Conservation (phyloP, 92 coral and sea anemone species). For the Isaurus tuberculatus region DNA sequence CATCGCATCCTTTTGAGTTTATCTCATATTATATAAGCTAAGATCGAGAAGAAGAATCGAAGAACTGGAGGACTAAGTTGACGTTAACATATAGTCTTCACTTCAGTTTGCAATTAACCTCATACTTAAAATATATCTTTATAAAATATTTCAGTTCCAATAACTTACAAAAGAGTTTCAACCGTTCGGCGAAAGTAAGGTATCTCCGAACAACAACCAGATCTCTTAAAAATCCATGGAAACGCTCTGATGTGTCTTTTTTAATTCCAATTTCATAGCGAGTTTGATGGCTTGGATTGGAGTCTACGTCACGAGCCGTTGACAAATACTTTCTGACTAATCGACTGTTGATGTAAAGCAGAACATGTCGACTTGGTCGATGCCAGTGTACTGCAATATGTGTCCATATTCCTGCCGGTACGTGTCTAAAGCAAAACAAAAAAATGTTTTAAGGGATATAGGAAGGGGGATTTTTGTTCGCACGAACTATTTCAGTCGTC, state of each 20-base stretch:
- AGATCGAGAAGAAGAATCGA: too few relatives aligned
- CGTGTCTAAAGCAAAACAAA: background rate
- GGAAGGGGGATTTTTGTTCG: too few relatives aligned
- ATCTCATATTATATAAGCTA: too few relatives aligned
- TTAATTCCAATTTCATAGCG: conserved; percentile 49
- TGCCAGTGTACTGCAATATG: conserved; percentile 12
- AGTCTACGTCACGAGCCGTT: background rate
- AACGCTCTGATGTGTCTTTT: conserved; percentile 41
- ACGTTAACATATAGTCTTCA: too few relatives aligned
- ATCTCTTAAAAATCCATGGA: conserved; percentile 52
- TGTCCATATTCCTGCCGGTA: conserved; percentile 17
- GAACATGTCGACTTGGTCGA: background rate
- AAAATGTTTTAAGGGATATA: too few relatives aligned
- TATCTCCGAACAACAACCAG: conserved; percentile 45
- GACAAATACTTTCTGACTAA: background rate
- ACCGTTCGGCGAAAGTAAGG: background rate
- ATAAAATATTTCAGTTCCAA: background rate
- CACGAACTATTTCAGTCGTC: too few relatives aligned
- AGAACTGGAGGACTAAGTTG: too few relatives aligned
- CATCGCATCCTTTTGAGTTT: too few relatives aligned
- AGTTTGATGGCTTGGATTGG: conserved; percentile 15
- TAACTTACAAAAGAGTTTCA: conserved; percentile 23
- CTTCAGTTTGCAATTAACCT: too few relatives aligned
- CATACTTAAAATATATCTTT: background rate
- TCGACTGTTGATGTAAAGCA: background rate